Evolutionary conservation across 2,797 vertebrate genomes (phyloP), one percentile per base, ranked within the genome.

Genomic region (Mus spretus): DNA sequence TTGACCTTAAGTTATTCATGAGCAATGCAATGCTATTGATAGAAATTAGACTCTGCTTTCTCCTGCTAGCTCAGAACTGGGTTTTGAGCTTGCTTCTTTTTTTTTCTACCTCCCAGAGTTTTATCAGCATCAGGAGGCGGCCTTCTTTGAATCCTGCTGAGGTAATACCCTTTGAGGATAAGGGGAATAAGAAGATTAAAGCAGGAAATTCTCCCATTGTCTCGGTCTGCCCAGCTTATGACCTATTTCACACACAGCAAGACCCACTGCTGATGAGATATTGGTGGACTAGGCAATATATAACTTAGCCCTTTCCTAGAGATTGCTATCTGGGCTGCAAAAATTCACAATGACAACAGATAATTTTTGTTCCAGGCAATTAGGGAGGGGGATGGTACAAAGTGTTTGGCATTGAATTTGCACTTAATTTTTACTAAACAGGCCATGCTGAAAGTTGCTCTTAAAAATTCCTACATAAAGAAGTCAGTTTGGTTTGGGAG

Each of bases 201-300:
- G 61, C 84, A 95, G 59, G 72, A 97, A 97, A 95, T 95, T 93
- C 78, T 98, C 88, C 93, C 92, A 94, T 98, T 98, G 89, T 98
- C 83, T 97, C 50, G 40, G 95, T 96, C 59, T 94, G 85, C 86
- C 95, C 96, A 96, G 88, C 44, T 97, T 97, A 97, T 97, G 97
- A 98, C 93, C 97, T 95, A 10, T 95, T 97, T 97, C 94, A 97
- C 87, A 91, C 96, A 96, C 85, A 98, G 82, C 85, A 94, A 90
- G 92, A 91, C 63, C 89, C 82, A 97, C 53, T 44, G 85, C 96
- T 96, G 96, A 96, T 97, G 90, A 86, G 83, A 93, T 93, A 86
- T 83, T 95, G 70, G 40, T 82, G 67, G 40, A 95, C 77, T 83
- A 94, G 83, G n/a, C 37, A 88, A 77, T 1, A 0, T 77, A 61